These are phyloP conservation scores for Phaethornis superciliosus DNA, from an alignment of 2,113 vertebrate species.

Conservation along the genomic window DNA sequence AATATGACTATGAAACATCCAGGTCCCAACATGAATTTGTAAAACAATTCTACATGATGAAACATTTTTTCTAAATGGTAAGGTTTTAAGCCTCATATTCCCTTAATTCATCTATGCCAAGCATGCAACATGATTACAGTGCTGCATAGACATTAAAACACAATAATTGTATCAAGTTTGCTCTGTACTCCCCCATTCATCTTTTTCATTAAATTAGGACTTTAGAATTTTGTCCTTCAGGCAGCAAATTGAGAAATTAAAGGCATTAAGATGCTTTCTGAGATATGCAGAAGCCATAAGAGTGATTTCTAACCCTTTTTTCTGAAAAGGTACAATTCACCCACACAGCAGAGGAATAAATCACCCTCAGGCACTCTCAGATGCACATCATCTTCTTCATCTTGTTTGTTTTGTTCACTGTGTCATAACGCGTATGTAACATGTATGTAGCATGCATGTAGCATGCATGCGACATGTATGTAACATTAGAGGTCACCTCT, in stretches of 20 bases:
- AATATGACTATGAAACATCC: neutral
- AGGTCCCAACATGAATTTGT: neutral
- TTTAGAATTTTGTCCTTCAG: neutral
- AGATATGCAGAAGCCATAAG: neutral
- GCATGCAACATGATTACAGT: neutral
- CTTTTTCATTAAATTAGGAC: slow-evolving; percentile 20
- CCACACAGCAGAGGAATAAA: neutral
- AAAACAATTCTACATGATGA: neutral
- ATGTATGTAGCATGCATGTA: too few relatives aligned
- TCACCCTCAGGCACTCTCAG: neutral
- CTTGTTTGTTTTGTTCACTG: neutral
- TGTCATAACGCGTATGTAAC: too few relatives aligned
- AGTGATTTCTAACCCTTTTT: neutral
- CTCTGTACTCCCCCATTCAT: neutral
- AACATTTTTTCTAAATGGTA: neutral
- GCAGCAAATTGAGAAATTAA: neutral
- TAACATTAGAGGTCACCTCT: neutral
- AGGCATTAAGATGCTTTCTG: neutral
- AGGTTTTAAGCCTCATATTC: neutral
- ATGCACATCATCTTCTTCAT: neutral
- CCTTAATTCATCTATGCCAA: neutral
- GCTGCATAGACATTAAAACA: neutral
- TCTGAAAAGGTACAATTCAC: neutral
- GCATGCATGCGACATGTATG: too few relatives aligned
- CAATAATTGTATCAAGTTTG: neutral